phyloP scores from a whole-genome alignment of 2,797 vertebrate genomes.

The Lutjanus argentimaculatus region DNA sequence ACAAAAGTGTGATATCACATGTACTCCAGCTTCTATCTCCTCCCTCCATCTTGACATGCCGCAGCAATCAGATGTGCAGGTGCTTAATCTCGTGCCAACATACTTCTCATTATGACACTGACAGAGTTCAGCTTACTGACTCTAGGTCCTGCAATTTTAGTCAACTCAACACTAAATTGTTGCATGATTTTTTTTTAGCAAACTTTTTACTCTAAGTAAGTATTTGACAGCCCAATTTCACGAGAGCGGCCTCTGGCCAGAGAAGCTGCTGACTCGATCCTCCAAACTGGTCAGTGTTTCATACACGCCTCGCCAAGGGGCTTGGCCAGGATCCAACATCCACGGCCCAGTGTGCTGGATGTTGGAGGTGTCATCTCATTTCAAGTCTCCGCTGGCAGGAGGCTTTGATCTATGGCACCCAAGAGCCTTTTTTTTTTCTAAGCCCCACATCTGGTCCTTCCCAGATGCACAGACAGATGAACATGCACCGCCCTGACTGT shows the following conservation, averaged over 20 bases:
- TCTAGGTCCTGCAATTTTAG: conserved; percentile 6
- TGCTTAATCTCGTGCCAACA: conserved; percentile 3
- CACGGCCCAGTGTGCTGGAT: conserved; percentile 46
- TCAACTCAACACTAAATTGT: conserved; percentile 23
- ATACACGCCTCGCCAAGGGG: conserved; percentile 57
- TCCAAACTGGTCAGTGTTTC: conserved; percentile 70
- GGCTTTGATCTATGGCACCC: conserved; percentile 75
- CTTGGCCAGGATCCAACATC: conserved; percentile 66
- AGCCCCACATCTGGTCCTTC: conserved; percentile 65
- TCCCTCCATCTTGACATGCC: neutral
- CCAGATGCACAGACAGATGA: conserved; percentile 70
- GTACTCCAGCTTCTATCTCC: neutral
- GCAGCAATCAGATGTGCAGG: conserved; percentile 18
- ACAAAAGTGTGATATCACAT: neutral
- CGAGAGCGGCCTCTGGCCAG: conserved; percentile 61
- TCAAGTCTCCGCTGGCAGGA: conserved; percentile 65
- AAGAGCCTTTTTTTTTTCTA: conserved; percentile 43
- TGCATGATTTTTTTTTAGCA: conserved; percentile 20
- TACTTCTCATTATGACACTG: neutral
- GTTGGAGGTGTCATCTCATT: conserved; percentile 68
- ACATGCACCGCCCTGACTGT: conserved; percentile 32
- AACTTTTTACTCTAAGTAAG: conserved; percentile 44
- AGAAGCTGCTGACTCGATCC: conserved; percentile 75
- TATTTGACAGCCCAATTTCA: conserved; percentile 69
- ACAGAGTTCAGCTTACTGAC: conserved; percentile 21